phyloP scores from a whole-genome alignment of 2,797 vertebrate genomes.

The Hozukius guyotensis region DNA sequence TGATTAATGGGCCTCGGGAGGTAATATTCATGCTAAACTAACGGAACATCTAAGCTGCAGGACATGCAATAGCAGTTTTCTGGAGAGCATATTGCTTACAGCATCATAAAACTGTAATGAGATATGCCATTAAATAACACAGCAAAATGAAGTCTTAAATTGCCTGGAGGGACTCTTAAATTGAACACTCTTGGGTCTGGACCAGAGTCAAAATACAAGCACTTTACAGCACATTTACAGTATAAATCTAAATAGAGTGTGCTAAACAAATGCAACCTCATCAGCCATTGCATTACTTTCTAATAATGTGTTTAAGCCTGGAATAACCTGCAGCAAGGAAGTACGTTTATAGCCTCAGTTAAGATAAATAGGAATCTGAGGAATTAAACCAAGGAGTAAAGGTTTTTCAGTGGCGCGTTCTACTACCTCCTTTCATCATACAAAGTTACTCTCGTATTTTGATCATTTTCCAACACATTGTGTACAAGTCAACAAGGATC shows the following conservation, averaged over 20 bases:
- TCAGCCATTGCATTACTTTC: slow-evolving; percentile 42
- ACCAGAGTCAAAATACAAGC: slow-evolving; percentile 62
- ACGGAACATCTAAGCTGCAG: slow-evolving; percentile 69
- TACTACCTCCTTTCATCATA: not conserved
- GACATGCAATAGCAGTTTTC: slow-evolving; percentile 69
- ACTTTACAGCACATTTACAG: slow-evolving; percentile 59
- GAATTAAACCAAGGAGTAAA: not conserved
- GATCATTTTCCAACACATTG: not conserved
- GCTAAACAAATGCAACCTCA: slow-evolving; percentile 52
- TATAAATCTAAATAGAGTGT: slow-evolving; percentile 52
- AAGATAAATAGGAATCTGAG: slow-evolving; percentile 15
- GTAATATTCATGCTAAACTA: slow-evolving; percentile 70
- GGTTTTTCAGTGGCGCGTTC: not conserved
- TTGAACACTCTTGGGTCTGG: slow-evolving; percentile 62
- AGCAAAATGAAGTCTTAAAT: slow-evolving; percentile 76
- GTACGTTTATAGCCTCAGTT: slow-evolving; percentile 1
- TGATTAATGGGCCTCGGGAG: slow-evolving; percentile 74
- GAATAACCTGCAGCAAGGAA: slow-evolving; percentile 37
- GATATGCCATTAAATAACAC: slow-evolving; percentile 78
- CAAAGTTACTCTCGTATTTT: not conserved
- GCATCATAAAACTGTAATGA: slow-evolving; percentile 81
- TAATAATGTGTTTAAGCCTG: slow-evolving; percentile 41
- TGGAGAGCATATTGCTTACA: slow-evolving; percentile 73
- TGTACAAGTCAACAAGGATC: not conserved
- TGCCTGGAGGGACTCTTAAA: slow-evolving; percentile 70